These are phyloP conservation scores for Zhengitettix transpicula DNA, from an alignment of 2,888 invertebrate species.

Conservation along the genomic window DNA sequence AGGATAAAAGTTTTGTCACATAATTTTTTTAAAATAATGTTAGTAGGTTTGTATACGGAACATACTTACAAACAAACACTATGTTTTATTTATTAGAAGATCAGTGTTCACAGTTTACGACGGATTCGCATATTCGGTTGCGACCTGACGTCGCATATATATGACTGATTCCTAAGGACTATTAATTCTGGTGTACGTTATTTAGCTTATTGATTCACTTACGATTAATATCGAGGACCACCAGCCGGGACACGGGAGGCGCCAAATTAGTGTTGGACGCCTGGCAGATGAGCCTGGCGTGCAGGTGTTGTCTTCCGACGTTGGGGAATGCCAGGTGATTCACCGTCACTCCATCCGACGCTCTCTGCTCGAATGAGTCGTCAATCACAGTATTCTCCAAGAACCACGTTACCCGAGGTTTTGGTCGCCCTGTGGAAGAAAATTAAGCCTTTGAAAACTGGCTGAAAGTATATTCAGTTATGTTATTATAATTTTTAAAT, in stretches of 20 bases:
- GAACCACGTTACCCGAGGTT: constrained; percentile 69
- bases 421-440: constrained; percentile 28
- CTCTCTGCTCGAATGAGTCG: constrained; percentile 56
- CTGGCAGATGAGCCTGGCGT: constrained; percentile 69
- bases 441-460: background rate
- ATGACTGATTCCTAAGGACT: too few relatives aligned
- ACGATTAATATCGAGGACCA: constrained; percentile 73
- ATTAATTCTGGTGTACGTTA: too few relatives aligned
- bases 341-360: constrained; percentile 49
- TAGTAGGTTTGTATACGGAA: too few relatives aligned
- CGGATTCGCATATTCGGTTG: too few relatives aligned
- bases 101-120: too few relatives aligned
- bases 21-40: too few relatives aligned
- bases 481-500: too few relatives aligned
- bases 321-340: constrained; percentile 66
- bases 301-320: constrained; percentile 67
- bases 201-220: constrained; percentile 31
- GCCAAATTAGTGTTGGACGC: constrained; percentile 75
- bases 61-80: too few relatives aligned
- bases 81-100: too few relatives aligned
- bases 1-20: too few relatives aligned
- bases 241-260: constrained; percentile 57
- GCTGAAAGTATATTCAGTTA: too few relatives aligned
- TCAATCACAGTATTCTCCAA: constrained; percentile 71
- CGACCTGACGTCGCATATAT: too few relatives aligned